These are phyloP conservation scores for Abrostola triplasia DNA, from an alignment of 2,888 invertebrate species.

Conservation along the genomic window DNA sequence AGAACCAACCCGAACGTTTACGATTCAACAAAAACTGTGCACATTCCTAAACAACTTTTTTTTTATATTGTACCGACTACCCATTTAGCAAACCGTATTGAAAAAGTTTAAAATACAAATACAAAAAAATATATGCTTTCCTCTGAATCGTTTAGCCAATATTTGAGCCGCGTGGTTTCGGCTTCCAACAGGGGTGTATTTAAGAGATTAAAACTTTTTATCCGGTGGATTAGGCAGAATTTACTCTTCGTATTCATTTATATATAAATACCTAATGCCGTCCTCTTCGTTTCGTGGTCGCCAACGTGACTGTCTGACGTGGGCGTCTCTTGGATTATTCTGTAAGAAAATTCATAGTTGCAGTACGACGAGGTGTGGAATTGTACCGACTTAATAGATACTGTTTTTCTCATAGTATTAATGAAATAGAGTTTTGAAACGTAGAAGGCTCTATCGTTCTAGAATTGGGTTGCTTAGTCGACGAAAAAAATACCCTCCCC, in stretches of 20 bases:
- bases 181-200: slow-evolving; percentile 6
- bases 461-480: no score
- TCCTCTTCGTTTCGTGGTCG: not conserved
- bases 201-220: slow-evolving; percentile 20
- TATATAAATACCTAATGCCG: not conserved
- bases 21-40: slow-evolving; percentile 20
- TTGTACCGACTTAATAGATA: no score
- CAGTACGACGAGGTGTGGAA: no score
- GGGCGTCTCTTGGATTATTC: not conserved
- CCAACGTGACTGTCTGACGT: not conserved
- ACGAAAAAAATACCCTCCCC: no score
- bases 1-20: slow-evolving; percentile 25
- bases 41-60: slow-evolving; percentile 19
- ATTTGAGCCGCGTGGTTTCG: slow-evolving; percentile 19
- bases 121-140: slow-evolving; percentile 10
- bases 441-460: no score
- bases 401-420: no score
- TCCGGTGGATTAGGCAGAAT: not conserved
- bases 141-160: slow-evolving; percentile 35
- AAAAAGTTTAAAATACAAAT: slow-evolving; percentile 13
- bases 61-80: slow-evolving; percentile 28
- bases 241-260: not conserved
- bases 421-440: no score
- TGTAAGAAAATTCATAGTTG: no score
- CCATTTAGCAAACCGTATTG: slow-evolving; percentile 19